Percentiles rank a stretch among this genome's conserved stretches.
Conservation (phyloP, 1,140 invertebrate genomes). For the Ruditapes philippinarum region DNA sequence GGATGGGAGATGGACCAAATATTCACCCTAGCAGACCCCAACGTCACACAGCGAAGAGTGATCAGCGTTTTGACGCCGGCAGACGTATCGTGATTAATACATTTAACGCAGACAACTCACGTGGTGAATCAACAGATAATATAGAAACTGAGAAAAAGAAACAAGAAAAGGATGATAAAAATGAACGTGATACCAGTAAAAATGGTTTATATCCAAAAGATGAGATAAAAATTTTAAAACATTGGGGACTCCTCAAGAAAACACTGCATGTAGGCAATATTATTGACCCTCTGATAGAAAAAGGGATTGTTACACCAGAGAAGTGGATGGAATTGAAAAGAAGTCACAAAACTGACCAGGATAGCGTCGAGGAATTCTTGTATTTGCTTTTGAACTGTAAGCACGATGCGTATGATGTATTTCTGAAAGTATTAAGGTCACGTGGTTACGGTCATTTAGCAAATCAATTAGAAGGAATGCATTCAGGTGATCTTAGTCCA, state of each 20-base stretch:
- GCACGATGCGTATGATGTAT: constrained; percentile 17
- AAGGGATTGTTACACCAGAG: constrained; percentile 41
- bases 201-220: constrained; percentile 46
- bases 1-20: background rate
- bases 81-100: background rate
- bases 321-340: constrained; percentile 41
- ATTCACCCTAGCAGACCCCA: background rate
- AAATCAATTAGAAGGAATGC: constrained; percentile 32
- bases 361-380: constrained; percentile 38
- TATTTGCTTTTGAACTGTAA: constrained; percentile 33
- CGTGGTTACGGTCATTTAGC: constrained; percentile 32
- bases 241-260: constrained; percentile 56
- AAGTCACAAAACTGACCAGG: constrained; percentile 15
- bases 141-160: background rate
- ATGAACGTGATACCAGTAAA: background rate
- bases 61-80: constrained; percentile 36
- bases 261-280: constrained; percentile 6
- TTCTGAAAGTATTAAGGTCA: background rate
- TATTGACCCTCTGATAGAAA: constrained; percentile 54
- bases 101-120: background rate
- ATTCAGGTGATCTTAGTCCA: background rate
- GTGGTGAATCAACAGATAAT: background rate
- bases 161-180: background rate
- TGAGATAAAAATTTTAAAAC: constrained; percentile 54
- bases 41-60: constrained; percentile 44